Evolutionary conservation across 2,888 invertebrate genomes (phyloP).

Genomic region (Lycophotia porphyrea): DNA sequence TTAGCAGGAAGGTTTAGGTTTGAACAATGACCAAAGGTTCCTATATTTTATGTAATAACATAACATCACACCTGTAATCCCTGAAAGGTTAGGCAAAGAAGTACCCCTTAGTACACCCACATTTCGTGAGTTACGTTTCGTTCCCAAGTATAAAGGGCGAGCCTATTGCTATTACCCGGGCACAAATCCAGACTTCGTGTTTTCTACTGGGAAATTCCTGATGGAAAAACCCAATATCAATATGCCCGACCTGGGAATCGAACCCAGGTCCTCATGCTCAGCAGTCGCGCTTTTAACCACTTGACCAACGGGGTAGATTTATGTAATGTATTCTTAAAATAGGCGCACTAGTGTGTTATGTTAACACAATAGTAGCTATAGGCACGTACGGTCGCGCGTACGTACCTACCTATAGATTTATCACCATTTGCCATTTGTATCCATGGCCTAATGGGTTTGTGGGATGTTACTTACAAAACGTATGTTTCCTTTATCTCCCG

Average conservation of each 20-base stretch:
- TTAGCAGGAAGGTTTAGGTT: neutral
- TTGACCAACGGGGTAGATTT: neutral
- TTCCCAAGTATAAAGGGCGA: neutral
- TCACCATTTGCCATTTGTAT: constrained; percentile 47
- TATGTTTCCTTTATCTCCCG: constrained; percentile 55
- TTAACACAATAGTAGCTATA: neutral
- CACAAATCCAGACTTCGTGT: neutral
- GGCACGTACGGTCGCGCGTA: neutral
- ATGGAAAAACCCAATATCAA: neutral
- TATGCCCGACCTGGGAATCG: neutral
- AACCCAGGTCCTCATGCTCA: neutral
- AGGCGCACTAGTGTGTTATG: neutral
- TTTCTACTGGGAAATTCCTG: too few species aligned
- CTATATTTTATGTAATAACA: neutral
- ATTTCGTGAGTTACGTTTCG: neutral
- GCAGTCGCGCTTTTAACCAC: neutral
- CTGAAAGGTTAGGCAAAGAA: neutral
- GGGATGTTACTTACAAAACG: constrained; percentile 55
- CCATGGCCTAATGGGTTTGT: constrained; percentile 41
- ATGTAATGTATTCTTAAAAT: neutral
- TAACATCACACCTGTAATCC: neutral
- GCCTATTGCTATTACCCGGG: neutral
- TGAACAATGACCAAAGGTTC: neutral
- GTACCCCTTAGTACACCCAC: neutral
- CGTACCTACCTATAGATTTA: constrained; percentile 39